Conservation (phyloP, 2,888 invertebrate genomes). For the Lepeophtheirus nordmannii region DNA sequence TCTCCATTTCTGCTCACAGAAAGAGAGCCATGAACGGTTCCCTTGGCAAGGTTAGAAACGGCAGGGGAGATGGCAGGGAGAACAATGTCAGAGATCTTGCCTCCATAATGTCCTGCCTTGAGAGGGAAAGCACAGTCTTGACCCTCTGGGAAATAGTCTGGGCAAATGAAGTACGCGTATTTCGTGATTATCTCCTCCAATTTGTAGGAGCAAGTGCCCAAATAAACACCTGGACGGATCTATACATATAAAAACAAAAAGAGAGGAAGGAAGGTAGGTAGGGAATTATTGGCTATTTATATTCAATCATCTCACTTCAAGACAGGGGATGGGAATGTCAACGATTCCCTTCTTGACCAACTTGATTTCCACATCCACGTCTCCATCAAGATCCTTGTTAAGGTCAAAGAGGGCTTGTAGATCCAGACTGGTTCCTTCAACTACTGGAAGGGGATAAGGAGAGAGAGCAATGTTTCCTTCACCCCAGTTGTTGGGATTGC, state of each 20-base stretch:
- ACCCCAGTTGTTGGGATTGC: not conserved
- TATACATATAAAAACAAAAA: not conserved
- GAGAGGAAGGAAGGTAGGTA: too few relatives aligned
- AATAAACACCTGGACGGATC: not conserved
- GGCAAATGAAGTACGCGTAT: not conserved
- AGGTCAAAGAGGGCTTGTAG: not conserved
- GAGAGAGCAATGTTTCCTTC: not conserved
- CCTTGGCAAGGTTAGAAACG: not conserved
- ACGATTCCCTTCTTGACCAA: not conserved
- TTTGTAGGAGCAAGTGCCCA: not conserved
- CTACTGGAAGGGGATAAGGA: not conserved
- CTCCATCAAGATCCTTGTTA: not conserved
- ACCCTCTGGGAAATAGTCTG: not conserved
- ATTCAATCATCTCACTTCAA: not conserved
- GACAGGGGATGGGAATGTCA: not conserved
- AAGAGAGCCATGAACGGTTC: not conserved
- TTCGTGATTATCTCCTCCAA: not conserved
- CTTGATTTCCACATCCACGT: not conserved
- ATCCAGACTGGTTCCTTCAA: not conserved
- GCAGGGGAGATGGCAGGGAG: not conserved
- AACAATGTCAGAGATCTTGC: not conserved
- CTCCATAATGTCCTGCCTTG: not conserved
- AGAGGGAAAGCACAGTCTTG: not conserved
- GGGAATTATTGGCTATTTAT: too few relatives aligned
- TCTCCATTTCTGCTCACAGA: slow-evolving; percentile 2